Evolutionary conservation across 2,113 vertebrate genomes (phyloP).

Genomic region (Romanogobio albipinnatus): DNA sequence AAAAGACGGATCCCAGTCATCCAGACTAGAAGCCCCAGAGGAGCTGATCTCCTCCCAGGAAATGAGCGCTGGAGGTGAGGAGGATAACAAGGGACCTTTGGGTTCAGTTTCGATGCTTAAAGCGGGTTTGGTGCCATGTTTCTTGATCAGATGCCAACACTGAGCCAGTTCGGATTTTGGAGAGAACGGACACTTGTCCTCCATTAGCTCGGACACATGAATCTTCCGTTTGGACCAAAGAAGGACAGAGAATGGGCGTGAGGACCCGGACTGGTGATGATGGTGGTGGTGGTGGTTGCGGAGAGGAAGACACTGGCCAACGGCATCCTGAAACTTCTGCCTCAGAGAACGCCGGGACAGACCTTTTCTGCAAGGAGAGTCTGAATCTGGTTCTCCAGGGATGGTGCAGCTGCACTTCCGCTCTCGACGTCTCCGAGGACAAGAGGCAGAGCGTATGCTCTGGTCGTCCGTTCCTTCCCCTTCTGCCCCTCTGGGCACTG

Average conservation of each 20-base stretch:
- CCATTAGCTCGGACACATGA: conserved; percentile 93
- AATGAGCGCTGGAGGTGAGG: conserved; percentile 70
- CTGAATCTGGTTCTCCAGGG: conserved; percentile 80
- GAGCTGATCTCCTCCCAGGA: conserved; percentile 76
- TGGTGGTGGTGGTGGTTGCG: conserved; percentile 84
- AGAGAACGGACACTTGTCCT: conserved; percentile 94
- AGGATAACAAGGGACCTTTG: conserved; percentile 66
- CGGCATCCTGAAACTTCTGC: conserved; percentile 94
- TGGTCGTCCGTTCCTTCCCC: conserved; percentile 68
- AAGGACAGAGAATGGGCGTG: conserved; percentile 73
- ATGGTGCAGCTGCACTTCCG: conserved; percentile 87
- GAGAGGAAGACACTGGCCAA: conserved; percentile 94
- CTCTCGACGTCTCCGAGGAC: conserved; percentile 80
- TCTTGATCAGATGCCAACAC: conserved; percentile 94
- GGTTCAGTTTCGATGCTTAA: conserved; percentile 73
- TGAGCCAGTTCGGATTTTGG: conserved; percentile 90
- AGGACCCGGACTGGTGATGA: conserved; percentile 70
- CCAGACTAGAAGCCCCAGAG: conserved; percentile 68
- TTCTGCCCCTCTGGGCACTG: conserved; percentile 66
- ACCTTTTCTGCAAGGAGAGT: conserved; percentile 81
- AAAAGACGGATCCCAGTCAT: conserved; percentile 88
- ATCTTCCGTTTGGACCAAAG: conserved; percentile 93
- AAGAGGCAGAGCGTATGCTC: conserved; percentile 70
- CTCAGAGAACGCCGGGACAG: conserved; percentile 87
- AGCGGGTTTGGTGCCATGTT: conserved; percentile 76